Conservation (phyloP, 2,113 vertebrate genomes). For the Hippocampus comes region DNA sequence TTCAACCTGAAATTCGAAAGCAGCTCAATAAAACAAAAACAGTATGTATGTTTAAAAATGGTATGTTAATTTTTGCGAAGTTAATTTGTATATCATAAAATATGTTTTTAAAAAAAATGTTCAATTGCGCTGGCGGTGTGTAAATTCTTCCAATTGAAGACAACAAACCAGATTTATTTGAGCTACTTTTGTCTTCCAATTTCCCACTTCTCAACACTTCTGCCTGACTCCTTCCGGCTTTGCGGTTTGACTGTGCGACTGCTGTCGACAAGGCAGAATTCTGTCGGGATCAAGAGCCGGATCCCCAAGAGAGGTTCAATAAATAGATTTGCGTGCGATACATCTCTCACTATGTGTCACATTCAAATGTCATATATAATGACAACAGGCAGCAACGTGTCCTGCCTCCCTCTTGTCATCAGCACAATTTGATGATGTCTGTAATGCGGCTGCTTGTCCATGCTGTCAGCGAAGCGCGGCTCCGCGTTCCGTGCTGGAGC, state of each 20-base stretch:
- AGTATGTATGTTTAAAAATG: too few relatives aligned
- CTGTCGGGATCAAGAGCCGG: conserved; percentile 25
- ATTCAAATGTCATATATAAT: conserved; percentile 45
- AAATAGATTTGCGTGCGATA: conserved; percentile 34
- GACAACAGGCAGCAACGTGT: conserved; percentile 30
- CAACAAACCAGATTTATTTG: neutral
- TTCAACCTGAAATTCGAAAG: too few relatives aligned
- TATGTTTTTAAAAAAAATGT: too few relatives aligned
- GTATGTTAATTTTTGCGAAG: too few relatives aligned
- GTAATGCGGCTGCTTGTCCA: conserved; percentile 54
- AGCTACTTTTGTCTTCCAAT: neutral
- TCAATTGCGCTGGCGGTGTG: too few relatives aligned
- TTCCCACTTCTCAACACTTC: neutral
- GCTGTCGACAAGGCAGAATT: conserved; percentile 4
- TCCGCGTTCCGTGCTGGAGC: conserved; percentile 35
- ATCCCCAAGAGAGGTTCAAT: conserved; percentile 19
- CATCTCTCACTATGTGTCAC: neutral
- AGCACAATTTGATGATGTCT: conserved; percentile 65
- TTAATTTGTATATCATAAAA: too few relatives aligned
- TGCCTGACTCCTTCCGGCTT: neutral
- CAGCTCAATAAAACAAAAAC: too few relatives aligned
- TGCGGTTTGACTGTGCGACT: neutral
- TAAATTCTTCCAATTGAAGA: neutral
- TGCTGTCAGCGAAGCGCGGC: conserved; percentile 33
- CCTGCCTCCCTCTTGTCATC: conserved; percentile 50